These are phyloP conservation scores for Ursus arctos DNA, from an alignment of 2,113 vertebrate genomes.

Conservation along the genomic window DNA sequence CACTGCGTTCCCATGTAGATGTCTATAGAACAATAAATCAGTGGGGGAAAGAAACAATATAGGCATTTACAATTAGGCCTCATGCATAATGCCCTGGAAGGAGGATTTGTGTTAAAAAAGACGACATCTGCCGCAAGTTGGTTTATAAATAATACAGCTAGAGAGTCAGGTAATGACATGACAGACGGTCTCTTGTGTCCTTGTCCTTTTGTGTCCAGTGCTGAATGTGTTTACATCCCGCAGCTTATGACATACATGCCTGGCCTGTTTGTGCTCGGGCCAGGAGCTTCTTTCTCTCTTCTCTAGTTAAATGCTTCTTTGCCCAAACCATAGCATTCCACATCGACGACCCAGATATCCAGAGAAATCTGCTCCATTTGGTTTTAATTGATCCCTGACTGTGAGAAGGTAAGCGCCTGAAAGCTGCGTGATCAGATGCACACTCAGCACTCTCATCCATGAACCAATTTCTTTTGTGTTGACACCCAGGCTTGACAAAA, in stretches of 20 bases:
- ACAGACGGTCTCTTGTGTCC: constrained; percentile 82
- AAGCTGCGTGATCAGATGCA: constrained; percentile 72
- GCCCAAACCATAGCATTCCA: constrained; percentile 82
- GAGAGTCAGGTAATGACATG: constrained; percentile 77
- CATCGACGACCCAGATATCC: constrained; percentile 75
- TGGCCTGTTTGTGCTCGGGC: constrained; percentile 81
- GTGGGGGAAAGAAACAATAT: constrained; percentile 79
- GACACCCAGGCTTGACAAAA: constrained; percentile 75
- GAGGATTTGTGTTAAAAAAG: constrained; percentile 82
- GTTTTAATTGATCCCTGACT: constrained; percentile 83
- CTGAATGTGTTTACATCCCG: constrained; percentile 76
- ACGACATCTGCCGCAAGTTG: constrained; percentile 74
- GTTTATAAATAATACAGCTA: constrained; percentile 72
- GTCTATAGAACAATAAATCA: constrained; percentile 85
- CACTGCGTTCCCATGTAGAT: constrained; percentile 76
- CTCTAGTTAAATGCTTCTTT: constrained; percentile 81
- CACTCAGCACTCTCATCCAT: constrained; percentile 69
- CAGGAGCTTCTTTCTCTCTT: constrained; percentile 83
- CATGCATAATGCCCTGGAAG: constrained; percentile 76
- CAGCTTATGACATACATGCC: constrained; percentile 73
- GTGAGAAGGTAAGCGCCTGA: constrained; percentile 76
- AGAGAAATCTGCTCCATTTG: constrained; percentile 83
- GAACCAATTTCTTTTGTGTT: constrained; percentile 77
- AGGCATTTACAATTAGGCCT: constrained; percentile 83
- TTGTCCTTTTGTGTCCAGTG: constrained; percentile 84